Conservation (phyloP, 2,797 vertebrate species). For the Enteromius thamalakanensis region DNA sequence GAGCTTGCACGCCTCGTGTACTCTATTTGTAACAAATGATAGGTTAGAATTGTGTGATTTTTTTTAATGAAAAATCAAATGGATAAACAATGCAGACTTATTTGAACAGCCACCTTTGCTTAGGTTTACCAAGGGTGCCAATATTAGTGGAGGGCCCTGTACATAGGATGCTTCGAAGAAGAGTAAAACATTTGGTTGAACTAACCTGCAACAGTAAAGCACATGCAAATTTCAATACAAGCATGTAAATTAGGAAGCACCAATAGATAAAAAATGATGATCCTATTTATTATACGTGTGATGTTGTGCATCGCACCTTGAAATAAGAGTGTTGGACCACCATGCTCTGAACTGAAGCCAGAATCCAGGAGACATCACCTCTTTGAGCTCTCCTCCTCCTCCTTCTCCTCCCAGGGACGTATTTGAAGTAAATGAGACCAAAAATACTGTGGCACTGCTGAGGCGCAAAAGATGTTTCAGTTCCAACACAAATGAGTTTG, state of each 20-base stretch:
- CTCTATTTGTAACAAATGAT: no score
- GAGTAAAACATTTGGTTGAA: no score
- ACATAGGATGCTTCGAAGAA: no score
- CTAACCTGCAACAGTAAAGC: no score
- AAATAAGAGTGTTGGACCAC: conserved; percentile 37
- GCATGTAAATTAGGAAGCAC: not conserved
- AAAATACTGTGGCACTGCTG: conserved; percentile 54
- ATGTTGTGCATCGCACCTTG: conserved; percentile 26
- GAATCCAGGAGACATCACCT: conserved; percentile 49
- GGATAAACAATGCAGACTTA: no score
- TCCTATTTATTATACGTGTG: not conserved
- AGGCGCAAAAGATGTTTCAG: conserved; percentile 55
- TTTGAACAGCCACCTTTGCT: no score
- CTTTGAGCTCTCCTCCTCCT: conserved; percentile 44
- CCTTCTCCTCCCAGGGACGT: conserved; percentile 39
- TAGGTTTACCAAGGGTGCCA: no score
- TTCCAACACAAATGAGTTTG: conserved; percentile 58
- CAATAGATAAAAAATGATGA: not conserved
- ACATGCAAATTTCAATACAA: not conserved
- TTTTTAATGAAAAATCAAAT: no score
- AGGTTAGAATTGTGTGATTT: no score
- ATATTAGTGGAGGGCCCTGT: no score
- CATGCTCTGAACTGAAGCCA: conserved; percentile 43
- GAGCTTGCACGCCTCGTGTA: no score
- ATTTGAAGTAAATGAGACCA: conserved; percentile 60